Conservation (phyloP, 2,888 invertebrate species). For the Chelonus formosanus region DNA sequence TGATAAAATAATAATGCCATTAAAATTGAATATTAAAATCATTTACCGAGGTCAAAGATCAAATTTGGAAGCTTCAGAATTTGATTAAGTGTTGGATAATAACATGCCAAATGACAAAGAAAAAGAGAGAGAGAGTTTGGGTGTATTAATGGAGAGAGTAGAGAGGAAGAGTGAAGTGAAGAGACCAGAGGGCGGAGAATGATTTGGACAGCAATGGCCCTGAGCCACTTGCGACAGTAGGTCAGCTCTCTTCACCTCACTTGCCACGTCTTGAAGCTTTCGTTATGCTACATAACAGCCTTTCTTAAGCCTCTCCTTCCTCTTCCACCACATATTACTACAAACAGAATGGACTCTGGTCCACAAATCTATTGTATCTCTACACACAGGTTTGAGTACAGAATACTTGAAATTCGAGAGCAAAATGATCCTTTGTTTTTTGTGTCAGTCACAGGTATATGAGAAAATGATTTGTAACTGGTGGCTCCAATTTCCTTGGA, state of each 20-base stretch:
- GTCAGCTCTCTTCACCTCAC: conserved; percentile 64
- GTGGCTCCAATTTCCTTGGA: conserved; percentile 10
- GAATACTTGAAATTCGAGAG: conserved; percentile 1
- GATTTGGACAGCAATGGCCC: conserved; percentile 65
- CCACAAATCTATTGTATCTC: conserved; percentile 25
- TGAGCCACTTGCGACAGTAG: conserved; percentile 66
- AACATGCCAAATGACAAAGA: conserved; percentile 1
- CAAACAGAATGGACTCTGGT: conserved; percentile 34
- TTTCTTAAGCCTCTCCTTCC: conserved; percentile 37
- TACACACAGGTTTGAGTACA: conserved; percentile 11
- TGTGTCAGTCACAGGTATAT: conserved; percentile 14
- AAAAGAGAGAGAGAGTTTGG: conserved; percentile 24
- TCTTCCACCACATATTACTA: conserved; percentile 30
- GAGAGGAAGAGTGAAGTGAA: conserved; percentile 28
- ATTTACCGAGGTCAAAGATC: neutral
- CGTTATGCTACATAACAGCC: conserved; percentile 49
- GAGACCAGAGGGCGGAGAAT: conserved; percentile 35
- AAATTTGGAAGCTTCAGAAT: neutral
- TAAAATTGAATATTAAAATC: too few relatives aligned
- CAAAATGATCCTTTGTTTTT: conserved; percentile 7
- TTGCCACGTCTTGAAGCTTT: conserved; percentile 61
- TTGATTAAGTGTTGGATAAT: conserved; percentile 4
- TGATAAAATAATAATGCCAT: too few relatives aligned
- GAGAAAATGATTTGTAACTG: conserved; percentile 21
- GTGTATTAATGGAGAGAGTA: conserved; percentile 30